Evolutionary conservation across 2,888 invertebrate species (phyloP).

Genomic region (Oxytorus armatus): DNA sequence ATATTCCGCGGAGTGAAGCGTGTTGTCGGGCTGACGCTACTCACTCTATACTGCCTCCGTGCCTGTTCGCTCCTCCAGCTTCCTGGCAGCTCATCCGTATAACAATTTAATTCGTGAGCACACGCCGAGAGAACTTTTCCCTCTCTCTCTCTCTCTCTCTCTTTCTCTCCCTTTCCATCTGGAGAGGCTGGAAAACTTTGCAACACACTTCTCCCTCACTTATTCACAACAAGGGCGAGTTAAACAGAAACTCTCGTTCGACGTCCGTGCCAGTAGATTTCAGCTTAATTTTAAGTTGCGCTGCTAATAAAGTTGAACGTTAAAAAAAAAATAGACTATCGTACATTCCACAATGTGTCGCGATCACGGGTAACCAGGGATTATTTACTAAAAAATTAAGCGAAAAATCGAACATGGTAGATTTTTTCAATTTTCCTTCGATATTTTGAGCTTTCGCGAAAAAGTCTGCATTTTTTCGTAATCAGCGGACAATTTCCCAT

Average conservation of each 20-base stretch:
- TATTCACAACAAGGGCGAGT: slow-evolving; percentile 83
- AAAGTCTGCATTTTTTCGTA: too few relatives aligned
- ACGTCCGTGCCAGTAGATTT: slow-evolving; percentile 71
- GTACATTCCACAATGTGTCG: slow-evolving; percentile 47
- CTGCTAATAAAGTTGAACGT: slow-evolving; percentile 75
- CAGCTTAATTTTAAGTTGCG: slow-evolving; percentile 63
- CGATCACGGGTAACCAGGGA: background rate
- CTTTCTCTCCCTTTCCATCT: slow-evolving; percentile 27
- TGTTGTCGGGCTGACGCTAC: slow-evolving; percentile 65
- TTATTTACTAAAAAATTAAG: background rate
- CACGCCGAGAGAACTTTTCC: slow-evolving; percentile 71
- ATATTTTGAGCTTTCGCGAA: too few relatives aligned
- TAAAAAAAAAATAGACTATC: slow-evolving; percentile 74
- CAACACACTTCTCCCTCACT: slow-evolving; percentile 82
- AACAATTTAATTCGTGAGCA: slow-evolving; percentile 82
- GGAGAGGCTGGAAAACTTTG: slow-evolving; percentile 77
- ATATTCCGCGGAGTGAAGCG: slow-evolving; percentile 72
- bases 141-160: slow-evolving; percentile 9
- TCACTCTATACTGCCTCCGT: slow-evolving; percentile 26
- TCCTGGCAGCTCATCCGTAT: slow-evolving; percentile 78
- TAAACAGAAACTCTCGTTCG: slow-evolving; percentile 81
- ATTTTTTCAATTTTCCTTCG: too few relatives aligned
- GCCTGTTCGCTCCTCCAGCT: slow-evolving; percentile 62
- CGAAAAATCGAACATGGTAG: too few relatives aligned
- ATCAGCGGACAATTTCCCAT: too few relatives aligned